Conservation (phyloP, 2,888 invertebrate genomes). For the Mythimna ferrago region DNA sequence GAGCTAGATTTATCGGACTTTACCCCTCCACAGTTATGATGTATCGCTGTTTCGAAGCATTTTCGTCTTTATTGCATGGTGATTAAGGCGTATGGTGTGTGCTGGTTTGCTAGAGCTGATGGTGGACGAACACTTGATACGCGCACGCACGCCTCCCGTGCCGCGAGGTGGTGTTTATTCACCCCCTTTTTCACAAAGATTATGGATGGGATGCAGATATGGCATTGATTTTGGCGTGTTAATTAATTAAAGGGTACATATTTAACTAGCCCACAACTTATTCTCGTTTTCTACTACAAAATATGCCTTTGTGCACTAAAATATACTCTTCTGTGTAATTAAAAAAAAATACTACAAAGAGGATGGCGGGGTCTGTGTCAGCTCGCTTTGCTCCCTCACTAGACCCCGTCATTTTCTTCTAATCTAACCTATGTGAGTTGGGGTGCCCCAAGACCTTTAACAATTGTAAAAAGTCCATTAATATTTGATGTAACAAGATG, state of each 20-base stretch:
- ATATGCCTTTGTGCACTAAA: too few relatives aligned
- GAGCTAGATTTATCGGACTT: constrained; percentile 78
- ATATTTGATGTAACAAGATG: too few relatives aligned
- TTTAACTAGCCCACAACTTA: neutral
- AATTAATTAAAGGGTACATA: neutral
- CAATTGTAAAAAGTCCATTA: too few relatives aligned
- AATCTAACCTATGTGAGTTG: too few relatives aligned
- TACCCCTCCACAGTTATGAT: constrained; percentile 52
- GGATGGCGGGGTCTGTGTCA: too few relatives aligned
- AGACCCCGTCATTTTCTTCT: too few relatives aligned
- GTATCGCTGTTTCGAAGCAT: constrained; percentile 26
- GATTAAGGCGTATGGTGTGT: constrained; percentile 44
- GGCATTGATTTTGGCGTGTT: constrained; percentile 19
- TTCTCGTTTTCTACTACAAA: too few relatives aligned
- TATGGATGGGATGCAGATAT: constrained; percentile 52
- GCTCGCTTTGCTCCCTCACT: too few relatives aligned
- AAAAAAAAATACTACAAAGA: too few relatives aligned
- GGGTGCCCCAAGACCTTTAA: too few relatives aligned
- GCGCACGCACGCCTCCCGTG: constrained; percentile 81
- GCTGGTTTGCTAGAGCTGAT: constrained; percentile 46
- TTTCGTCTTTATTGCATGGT: constrained; percentile 53
- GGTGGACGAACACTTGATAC: constrained; percentile 78
- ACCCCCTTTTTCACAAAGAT: constrained; percentile 77
- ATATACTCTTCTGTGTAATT: too few relatives aligned
- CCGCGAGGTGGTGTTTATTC: constrained; percentile 82